Percentiles rank a stretch among this genome's conserved stretches.
Evolutionary conservation across 2,113 vertebrate species (phyloP).

Genomic region (Engraulis encrasicolus): DNA sequence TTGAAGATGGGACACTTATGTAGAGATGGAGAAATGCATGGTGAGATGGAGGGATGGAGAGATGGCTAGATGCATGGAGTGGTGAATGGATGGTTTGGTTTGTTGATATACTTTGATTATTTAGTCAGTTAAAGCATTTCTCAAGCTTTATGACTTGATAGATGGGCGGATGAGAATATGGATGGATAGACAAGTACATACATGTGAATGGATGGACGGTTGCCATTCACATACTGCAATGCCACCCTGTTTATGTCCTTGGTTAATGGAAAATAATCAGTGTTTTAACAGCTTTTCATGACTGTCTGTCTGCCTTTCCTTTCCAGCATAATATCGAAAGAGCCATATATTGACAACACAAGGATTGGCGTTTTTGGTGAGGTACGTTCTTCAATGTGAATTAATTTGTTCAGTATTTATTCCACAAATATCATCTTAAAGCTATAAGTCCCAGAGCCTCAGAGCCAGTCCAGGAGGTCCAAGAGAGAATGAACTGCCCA

Average conservation of each 20-base stretch:
- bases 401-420: neutral
- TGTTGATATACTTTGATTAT: no score
- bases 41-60: no score
- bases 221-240: no score
- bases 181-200: neutral
- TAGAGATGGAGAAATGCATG: neutral
- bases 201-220: no score
- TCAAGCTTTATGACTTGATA: neutral
- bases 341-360: constrained; percentile 84
- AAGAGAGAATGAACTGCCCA: no score
- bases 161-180: neutral
- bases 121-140: no score
- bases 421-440: neutral
- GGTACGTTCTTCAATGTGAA: no score
- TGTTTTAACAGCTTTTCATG: neutral
- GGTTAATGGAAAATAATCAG: no score
- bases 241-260: no score
- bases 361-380: constrained; percentile 91
- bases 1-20: no score
- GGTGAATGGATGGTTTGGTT: neutral
- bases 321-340: constrained; percentile 81
- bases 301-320: constrained; percentile 22
- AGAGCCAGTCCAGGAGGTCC: no score
- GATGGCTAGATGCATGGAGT: neutral
- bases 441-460: no score